Percentiles rank a stretch among this genome's conserved stretches.
These are phyloP conservation scores for Dendrocopos noguchii DNA, from an alignment of 2,113 vertebrate genomes.

Conservation along the genomic window DNA sequence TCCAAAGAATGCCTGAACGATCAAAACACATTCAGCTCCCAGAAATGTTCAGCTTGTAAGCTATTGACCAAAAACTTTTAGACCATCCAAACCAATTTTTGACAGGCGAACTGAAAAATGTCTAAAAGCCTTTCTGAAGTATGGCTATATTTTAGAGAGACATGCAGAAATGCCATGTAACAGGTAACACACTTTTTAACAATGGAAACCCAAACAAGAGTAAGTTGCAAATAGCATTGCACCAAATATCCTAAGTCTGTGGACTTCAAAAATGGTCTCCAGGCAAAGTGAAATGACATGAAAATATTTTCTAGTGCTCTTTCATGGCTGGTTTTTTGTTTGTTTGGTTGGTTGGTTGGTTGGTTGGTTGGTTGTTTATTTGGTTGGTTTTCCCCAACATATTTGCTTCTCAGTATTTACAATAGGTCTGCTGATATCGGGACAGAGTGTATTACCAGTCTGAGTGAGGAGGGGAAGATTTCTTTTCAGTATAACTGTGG, in stretches of 20 bases:
- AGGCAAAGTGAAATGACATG: not conserved
- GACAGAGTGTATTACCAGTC: not conserved
- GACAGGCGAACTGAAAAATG: not conserved
- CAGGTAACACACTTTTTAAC: not conserved
- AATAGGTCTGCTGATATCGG: not conserved
- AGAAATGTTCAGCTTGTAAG: slow-evolving; percentile 39
- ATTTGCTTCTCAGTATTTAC: not conserved
- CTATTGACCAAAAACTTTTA: slow-evolving; percentile 33
- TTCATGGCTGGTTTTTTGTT: not conserved
- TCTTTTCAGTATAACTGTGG: not conserved
- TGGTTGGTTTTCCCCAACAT: not conserved
- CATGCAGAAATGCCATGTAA: not conserved
- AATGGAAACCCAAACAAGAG: not conserved
- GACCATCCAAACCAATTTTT: slow-evolving; percentile 27
- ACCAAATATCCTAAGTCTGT: not conserved
- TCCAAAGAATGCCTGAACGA: slow-evolving; percentile 35
- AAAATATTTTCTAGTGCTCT: not conserved
- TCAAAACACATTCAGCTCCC: slow-evolving; percentile 22
- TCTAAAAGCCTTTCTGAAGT: not conserved
- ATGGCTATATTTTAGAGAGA: not conserved
- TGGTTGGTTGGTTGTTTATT: not conserved
- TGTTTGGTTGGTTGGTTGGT: not conserved
- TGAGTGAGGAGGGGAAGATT: not conserved
- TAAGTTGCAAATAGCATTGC: not conserved
- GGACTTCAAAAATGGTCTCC: not conserved